Percentiles rank a stretch among this genome's conserved stretches.
Evolutionary conservation across 2,113 vertebrate genomes (phyloP).

Genomic region (Cryptomyrus ogoouensis): DNA sequence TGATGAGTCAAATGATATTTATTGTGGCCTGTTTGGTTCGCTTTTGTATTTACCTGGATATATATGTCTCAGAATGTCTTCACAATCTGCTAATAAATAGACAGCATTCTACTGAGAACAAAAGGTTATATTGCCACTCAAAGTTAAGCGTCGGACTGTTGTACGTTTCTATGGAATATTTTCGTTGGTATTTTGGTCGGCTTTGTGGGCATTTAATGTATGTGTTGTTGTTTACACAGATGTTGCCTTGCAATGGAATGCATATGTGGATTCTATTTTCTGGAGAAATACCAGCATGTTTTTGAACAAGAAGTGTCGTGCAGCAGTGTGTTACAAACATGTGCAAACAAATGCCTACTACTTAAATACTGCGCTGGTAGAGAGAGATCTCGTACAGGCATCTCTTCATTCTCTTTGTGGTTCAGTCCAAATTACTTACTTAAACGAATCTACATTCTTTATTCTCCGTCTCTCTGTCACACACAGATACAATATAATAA

Average conservation of each 20-base stretch:
- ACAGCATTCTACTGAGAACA: conserved; percentile 4
- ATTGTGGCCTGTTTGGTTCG: conserved; percentile 2
- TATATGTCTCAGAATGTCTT: neutral
- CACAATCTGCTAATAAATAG: neutral
- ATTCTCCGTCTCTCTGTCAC: neutral
- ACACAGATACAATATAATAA: neutral
- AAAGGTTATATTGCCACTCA: neutral
- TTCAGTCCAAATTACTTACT: neutral
- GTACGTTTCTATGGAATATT: neutral
- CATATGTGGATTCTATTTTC: neutral
- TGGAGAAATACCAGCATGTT: neutral
- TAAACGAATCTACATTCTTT: neutral
- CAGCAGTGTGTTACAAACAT: neutral
- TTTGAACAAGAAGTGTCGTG: neutral
- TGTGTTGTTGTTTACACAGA: neutral
- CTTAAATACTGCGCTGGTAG: neutral
- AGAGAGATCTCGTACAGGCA: neutral
- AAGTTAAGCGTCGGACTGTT: neutral
- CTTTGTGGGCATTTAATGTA: neutral
- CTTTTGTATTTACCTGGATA: neutral
- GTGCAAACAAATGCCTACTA: neutral
- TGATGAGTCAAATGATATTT: neutral
- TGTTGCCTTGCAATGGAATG: neutral
- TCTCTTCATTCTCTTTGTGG: neutral
- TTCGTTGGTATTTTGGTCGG: neutral